phyloP scores from a whole-genome alignment of 2,113 vertebrate species.

The Corapipo altera region DNA sequence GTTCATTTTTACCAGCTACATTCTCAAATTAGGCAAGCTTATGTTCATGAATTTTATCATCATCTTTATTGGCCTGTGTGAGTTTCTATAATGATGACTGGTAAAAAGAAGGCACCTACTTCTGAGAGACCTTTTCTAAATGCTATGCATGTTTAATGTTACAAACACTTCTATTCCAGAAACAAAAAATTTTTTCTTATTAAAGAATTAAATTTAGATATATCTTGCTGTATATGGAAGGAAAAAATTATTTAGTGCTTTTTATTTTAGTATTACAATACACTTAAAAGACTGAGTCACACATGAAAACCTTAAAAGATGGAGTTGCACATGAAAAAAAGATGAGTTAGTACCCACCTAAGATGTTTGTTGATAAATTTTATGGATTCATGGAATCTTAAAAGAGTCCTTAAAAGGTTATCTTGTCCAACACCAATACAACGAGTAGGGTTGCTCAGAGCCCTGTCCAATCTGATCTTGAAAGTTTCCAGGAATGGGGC shows the following conservation, averaged over 20 bases:
- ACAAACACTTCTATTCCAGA: not conserved
- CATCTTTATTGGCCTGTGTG: not conserved
- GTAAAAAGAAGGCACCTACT: not conserved
- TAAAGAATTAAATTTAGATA: not conserved
- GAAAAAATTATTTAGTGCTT: not conserved
- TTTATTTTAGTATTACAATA: not conserved
- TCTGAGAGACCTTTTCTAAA: not conserved
- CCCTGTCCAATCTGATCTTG: fast-evolving
- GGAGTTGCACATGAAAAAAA: not conserved
- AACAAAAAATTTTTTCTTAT: not conserved
- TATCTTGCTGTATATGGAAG: not conserved
- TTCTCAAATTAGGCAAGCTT: not conserved
- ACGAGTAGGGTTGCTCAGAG: not conserved
- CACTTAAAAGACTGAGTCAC: not conserved
- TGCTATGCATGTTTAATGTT: not conserved
- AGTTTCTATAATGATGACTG: not conserved
- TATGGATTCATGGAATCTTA: not conserved
- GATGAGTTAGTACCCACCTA: not conserved
- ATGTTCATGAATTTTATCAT: not conserved
- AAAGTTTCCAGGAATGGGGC: not conserved
- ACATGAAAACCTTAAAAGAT: not conserved
- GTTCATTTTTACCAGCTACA: not conserved
- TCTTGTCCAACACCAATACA: not conserved
- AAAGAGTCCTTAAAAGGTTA: not conserved
- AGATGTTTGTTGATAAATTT: not conserved